Evolutionary conservation across 1,140 invertebrate species (phyloP), one percentile per base, ranked within the genome.

Genomic region (Ceratina calcarata): DNA sequence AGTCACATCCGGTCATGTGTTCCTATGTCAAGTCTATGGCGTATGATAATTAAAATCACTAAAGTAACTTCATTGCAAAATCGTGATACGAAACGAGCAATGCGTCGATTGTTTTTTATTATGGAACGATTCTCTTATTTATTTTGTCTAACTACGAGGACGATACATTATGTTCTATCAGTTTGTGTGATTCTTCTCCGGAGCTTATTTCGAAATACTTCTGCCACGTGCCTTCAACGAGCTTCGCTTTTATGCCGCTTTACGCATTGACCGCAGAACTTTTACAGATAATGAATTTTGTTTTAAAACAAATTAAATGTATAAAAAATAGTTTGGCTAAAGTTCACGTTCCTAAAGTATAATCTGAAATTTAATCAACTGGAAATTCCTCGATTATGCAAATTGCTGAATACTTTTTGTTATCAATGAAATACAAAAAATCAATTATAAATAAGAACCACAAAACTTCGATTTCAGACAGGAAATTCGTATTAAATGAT

Each of bases 141-240:
- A 60, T 55, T 65, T 53, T 37, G 27, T 74, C 45, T 55, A 62
- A 62, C 58, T n/a, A 45, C 15, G 22, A 8, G 15, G 32, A n/a
- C 24, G n/a, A 3, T n/a, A 2, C 15, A 64, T 37, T 24, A 65
- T 74, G 55, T 57, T 74, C 15, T 55, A 74, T 71, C 69, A 49
- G 32, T 3, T 27, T 22, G 69, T n/a, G 58, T 8, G 3, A 49
- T 16, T 49, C 6, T 58, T 2, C 0, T 4, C 32, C 3, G 8
- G 12, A 20, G 24, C 3, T 20, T 6, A 8, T 45, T 64, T 37
- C 32, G 62, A 18, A 64, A 64, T n/a, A n/a, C 22, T 3, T 37
- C 18, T 45, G 62, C 12, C 62, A 64, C 62, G 16, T 45, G 62
- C 3, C 24, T 7, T 3, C 6, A 22, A 64, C 37, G 15, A 3